phyloP scores from a whole-genome alignment of 2,888 invertebrate species.

The Cephonodes hylas region DNA sequence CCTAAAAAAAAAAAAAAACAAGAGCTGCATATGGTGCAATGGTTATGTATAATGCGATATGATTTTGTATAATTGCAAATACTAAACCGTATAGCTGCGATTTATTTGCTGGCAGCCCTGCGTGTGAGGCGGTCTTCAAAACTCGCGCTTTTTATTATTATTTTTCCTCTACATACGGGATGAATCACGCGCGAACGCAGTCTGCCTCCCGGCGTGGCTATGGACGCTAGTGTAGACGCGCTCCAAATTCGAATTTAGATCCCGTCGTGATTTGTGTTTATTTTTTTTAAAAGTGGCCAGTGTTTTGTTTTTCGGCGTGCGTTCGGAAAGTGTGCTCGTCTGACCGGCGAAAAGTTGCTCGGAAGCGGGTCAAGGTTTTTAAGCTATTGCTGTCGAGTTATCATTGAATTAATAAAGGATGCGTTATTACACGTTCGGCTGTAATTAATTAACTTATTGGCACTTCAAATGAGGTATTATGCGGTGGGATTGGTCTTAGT shows the following conservation, averaged over 20 bases:
- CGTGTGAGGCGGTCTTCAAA: constrained; percentile 13
- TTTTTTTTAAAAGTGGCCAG: constrained; percentile 18
- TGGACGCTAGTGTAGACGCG: constrained; percentile 34
- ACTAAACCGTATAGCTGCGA: too few relatives aligned
- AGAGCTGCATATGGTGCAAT: too few relatives aligned
- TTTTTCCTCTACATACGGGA: constrained; percentile 59
- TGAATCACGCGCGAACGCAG: constrained; percentile 61
- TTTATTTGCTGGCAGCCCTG: too few relatives aligned
- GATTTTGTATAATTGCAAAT: too few relatives aligned
- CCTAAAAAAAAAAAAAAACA: too few relatives aligned
- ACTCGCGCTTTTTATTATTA: constrained; percentile 34
- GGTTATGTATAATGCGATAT: too few relatives aligned
- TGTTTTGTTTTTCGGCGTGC: constrained; percentile 14
- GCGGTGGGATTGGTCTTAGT: constrained; percentile 28
- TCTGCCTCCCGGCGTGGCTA: constrained; percentile 53
- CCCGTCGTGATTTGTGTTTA: constrained; percentile 15
- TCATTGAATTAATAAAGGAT: constrained; percentile 7
- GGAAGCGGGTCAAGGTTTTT: constrained; percentile 17
- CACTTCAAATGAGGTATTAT: constrained; percentile 37
- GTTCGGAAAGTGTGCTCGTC: constrained; percentile 11
- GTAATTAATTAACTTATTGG: constrained; percentile 19
- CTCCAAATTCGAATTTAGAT: constrained; percentile 33
- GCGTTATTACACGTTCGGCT: neutral
- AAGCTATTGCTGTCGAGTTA: constrained; percentile 7
- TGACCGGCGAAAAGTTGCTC: constrained; percentile 15